Evolutionary conservation across 2,888 invertebrate species (phyloP).

Genomic region (Tortrix viridana): DNA sequence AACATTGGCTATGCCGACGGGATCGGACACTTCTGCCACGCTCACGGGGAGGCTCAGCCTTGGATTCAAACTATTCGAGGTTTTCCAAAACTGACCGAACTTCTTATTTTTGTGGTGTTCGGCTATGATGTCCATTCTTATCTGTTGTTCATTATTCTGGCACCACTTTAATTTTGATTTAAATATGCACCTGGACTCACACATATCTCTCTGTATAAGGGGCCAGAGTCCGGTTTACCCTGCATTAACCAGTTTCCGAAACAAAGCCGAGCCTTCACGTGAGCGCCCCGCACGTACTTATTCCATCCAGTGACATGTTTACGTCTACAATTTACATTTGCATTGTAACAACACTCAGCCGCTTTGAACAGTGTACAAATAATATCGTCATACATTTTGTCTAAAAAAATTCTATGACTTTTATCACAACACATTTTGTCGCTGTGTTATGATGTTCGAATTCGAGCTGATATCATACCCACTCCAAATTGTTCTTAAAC

Average conservation of each 20-base stretch:
- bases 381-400: no score
- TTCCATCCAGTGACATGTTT: conserved; percentile 2
- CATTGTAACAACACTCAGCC: no score
- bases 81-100: conserved; percentile 4
- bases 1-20: not conserved
- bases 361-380: no score
- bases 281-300: not conserved
- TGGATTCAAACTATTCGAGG: not conserved
- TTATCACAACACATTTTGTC: no score
- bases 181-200: not conserved
- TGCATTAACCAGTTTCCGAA: not conserved
- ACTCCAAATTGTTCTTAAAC: no score
- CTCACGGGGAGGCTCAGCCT: conserved; percentile 4
- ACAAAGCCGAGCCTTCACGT: not conserved
- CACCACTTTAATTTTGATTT: not conserved
- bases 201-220: not conserved
- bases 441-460: no score
- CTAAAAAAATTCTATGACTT: no score
- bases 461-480: no score
- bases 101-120: not conserved
- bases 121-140: conserved; percentile 4
- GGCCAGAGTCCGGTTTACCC: not conserved
- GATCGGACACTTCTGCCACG: not conserved
- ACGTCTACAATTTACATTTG: not conserved
- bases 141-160: not conserved